phyloP scores from a whole-genome alignment of 2,797 vertebrate species.

The Gymnothorax reevesii region DNA sequence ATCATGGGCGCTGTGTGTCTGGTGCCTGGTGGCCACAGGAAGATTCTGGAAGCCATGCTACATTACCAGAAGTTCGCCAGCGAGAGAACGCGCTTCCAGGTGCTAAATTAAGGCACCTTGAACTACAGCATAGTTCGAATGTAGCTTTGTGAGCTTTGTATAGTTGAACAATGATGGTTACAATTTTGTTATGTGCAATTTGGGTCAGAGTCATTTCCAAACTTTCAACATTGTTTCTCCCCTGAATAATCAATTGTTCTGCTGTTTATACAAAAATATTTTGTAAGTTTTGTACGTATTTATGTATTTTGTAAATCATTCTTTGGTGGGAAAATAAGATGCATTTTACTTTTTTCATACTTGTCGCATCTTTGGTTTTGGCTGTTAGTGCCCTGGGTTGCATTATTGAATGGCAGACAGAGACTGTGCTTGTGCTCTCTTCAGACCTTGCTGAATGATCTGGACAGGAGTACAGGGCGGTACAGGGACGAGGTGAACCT shows the following conservation, averaged over 20 bases:
- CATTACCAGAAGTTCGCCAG: slow-evolving; percentile 96
- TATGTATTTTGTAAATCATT: background rate
- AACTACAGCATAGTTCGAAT: background rate
- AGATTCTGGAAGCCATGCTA: slow-evolving; percentile 95
- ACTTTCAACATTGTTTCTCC: background rate
- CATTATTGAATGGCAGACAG: background rate
- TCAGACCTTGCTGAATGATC: slow-evolving; percentile 92
- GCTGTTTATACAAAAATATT: background rate
- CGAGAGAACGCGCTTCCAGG: slow-evolving; percentile 96
- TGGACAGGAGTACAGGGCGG: slow-evolving; percentile 93
- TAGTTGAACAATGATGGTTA: background rate
- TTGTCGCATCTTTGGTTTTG: background rate
- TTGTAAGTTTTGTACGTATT: background rate
- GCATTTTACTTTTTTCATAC: background rate
- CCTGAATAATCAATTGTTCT: background rate
- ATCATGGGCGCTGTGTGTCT: slow-evolving; percentile 99
- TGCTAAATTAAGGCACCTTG: slow-evolving; percentile 48
- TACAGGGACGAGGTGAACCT: slow-evolving; percentile 97
- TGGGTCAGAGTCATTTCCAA: background rate
- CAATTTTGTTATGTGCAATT: background rate
- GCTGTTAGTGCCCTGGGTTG: background rate
- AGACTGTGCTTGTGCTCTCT: slow-evolving; percentile 24
- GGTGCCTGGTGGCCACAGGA: slow-evolving; percentile 97
- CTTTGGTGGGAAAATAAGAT: background rate
- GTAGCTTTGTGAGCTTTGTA: background rate